A percentile compares a stretch with the other conserved stretches of the same genome.
Conservation (phyloP, 2,113 vertebrate species). For the Micronycteris hirsuta region DNA sequence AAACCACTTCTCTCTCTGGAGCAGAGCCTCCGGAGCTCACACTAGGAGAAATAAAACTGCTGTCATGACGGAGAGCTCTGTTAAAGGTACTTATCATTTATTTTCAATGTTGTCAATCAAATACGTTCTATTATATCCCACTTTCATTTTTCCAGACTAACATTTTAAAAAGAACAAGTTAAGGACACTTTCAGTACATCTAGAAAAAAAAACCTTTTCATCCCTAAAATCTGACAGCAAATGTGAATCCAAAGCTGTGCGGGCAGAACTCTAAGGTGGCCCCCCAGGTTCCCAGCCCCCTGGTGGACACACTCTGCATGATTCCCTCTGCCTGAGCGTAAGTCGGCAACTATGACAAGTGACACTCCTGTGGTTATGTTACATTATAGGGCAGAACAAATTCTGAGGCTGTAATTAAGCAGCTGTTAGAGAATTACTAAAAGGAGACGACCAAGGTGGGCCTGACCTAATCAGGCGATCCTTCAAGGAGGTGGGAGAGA, state of each 20-base stretch:
- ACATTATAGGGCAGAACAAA: neutral
- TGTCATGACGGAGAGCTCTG: slow-evolving; percentile 75
- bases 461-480: neutral
- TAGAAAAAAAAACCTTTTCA: neutral
- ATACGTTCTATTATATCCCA: slow-evolving; percentile 65
- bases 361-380: neutral
- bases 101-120: slow-evolving; percentile 76
- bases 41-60: slow-evolving; percentile 75
- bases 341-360: too few species aligned
- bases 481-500: neutral
- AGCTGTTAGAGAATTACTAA: neutral
- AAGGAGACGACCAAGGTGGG: neutral
- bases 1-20: slow-evolving; percentile 64
- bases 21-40: slow-evolving; percentile 75
- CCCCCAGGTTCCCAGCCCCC: neutral
- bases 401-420: neutral
- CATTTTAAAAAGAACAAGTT: slow-evolving; percentile 41
- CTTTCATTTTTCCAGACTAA: slow-evolving; percentile 63
- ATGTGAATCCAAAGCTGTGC: neutral
- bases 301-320: rapidly evolving
- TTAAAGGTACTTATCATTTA: slow-evolving; percentile 76
- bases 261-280: neutral
- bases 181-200: neutral
- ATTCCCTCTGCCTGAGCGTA: neutral
- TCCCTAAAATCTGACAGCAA: neutral